These are phyloP conservation scores for Siderastrea siderea DNA, from an alignment of 92 coral and sea anemone species.

Conservation along the genomic window DNA sequence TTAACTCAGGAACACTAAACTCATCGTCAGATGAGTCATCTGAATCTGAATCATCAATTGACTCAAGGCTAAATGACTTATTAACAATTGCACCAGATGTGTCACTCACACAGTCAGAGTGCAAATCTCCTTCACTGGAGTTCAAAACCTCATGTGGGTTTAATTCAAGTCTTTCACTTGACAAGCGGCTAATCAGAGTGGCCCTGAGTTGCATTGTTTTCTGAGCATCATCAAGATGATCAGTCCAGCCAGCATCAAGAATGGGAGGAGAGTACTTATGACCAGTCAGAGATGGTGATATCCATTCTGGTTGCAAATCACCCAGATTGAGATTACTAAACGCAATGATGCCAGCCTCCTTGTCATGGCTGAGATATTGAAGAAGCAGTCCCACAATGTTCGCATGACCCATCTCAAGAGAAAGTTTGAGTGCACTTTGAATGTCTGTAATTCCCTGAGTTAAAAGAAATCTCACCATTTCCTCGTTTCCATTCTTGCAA, in stretches of 20 bases:
- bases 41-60: conserved; percentile 23
- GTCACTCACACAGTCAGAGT: neutral
- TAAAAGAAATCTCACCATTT: conserved; percentile 86
- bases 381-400: conserved; percentile 90
- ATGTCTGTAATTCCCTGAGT: conserved; percentile 93
- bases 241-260: conserved; percentile 64
- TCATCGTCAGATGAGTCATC: conserved; percentile 21
- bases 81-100: neutral
- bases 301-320: conserved; percentile 83
- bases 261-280: conserved; percentile 61
- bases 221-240: conserved; percentile 77
- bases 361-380: conserved; percentile 95
- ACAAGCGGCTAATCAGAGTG: conserved; percentile 19
- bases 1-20: conserved; percentile 47
- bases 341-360: conserved; percentile 95
- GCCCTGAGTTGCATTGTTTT: conserved; percentile 61
- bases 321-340: conserved; percentile 94
- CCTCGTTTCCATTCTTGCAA: conserved; percentile 83
- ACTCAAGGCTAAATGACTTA: conserved; percentile 8
- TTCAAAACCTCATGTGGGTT: neutral
- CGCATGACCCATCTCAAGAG: conserved; percentile 84
- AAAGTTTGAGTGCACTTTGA: conserved; percentile 84
- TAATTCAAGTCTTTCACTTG: neutral
- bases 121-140: conserved; percentile 1
- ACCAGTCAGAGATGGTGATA: conserved; percentile 90